phyloP scores from a whole-genome alignment of 2,888 invertebrate species.

The Eilema depressum region DNA sequence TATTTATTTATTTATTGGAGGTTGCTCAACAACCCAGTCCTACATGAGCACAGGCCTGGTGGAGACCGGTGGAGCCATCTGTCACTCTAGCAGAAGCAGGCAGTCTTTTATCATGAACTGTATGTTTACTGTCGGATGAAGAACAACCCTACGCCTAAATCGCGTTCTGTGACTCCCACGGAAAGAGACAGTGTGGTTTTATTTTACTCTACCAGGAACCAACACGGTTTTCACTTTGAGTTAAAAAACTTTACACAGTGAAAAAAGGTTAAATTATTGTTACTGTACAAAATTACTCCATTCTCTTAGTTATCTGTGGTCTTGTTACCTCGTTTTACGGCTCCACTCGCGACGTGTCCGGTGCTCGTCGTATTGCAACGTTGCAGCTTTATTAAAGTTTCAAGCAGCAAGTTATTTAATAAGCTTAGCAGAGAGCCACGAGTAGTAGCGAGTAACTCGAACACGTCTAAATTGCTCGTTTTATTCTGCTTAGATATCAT shows the following conservation, averaged over 20 bases:
- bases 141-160: too few species aligned
- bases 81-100: too few species aligned
- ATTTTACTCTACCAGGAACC: too few species aligned
- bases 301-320: neutral
- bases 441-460: neutral
- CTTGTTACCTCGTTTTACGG: neutral
- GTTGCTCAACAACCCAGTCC: too few species aligned
- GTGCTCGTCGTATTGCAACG: neutral
- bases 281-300: neutral
- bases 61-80: too few species aligned
- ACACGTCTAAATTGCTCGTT: neutral
- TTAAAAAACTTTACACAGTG: neutral
- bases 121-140: too few species aligned
- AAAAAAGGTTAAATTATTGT: neutral
- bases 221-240: too few species aligned
- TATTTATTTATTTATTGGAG: too few species aligned
- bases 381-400: neutral
- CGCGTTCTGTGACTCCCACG: too few species aligned
- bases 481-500: neutral
- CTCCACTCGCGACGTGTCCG: neutral
- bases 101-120: too few species aligned
- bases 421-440: neutral
- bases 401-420: conserved; percentile 2
- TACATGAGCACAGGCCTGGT: too few species aligned
- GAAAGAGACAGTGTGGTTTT: too few species aligned